These are phyloP conservation scores for Hartigia nigra DNA, from an alignment of 2,888 invertebrate species.

Conservation along the genomic window DNA sequence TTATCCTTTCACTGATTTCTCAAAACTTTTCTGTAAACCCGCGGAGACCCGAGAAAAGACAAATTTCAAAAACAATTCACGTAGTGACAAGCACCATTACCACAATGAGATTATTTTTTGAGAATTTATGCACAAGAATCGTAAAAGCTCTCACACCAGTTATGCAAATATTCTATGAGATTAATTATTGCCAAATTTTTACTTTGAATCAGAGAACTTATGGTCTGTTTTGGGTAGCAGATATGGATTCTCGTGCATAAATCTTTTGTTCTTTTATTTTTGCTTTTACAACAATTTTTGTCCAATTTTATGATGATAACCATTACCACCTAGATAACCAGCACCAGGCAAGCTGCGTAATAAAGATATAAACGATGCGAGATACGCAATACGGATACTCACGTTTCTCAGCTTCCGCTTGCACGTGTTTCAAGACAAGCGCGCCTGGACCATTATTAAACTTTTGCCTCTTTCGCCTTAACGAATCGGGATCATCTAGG, in stretches of 20 bases:
- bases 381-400: constrained; percentile 60
- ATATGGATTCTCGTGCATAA: constrained; percentile 10
- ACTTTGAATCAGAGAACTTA: not conserved
- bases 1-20: not conserved
- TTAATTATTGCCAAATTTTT: not conserved
- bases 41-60: not conserved
- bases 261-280: not conserved
- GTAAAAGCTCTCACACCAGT: not conserved
- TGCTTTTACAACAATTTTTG: not conserved
- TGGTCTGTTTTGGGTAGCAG: not conserved
- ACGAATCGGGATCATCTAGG: constrained; percentile 73
- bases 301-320: not conserved
- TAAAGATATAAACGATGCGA: constrained; percentile 20
- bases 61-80: not conserved
- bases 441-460: constrained; percentile 68
- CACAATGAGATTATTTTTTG: not conserved
- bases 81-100: not conserved
- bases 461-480: constrained; percentile 72
- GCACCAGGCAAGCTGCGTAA: constrained; percentile 45
- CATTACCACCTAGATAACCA: constrained; percentile 32
- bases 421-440: constrained; percentile 67
- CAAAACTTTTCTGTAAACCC: not conserved
- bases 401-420: constrained; percentile 67
- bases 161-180: not conserved
- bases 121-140: not conserved